phyloP scores from a whole-genome alignment of 2,888 invertebrate genomes.

The Pseudolycoriella hygida region DNA sequence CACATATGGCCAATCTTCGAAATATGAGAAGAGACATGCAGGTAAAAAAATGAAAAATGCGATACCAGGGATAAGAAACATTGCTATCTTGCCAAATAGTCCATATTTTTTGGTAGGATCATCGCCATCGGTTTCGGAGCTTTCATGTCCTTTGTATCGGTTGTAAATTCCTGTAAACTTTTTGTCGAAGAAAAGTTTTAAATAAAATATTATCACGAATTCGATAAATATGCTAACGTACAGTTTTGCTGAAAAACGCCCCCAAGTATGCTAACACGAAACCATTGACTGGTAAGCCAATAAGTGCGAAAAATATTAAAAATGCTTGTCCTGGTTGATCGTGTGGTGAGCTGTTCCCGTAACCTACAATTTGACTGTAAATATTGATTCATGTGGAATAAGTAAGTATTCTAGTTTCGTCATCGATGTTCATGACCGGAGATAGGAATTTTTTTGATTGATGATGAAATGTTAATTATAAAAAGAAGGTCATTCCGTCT shows the following conservation, averaged over 20 bases:
- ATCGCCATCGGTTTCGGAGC: too few relatives aligned
- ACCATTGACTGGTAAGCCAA: constrained; percentile 40
- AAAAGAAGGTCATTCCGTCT: too few relatives aligned
- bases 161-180: constrained; percentile 60
- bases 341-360: constrained; percentile 77
- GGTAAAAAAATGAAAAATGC: constrained; percentile 75
- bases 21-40: constrained; percentile 63
- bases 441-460: too few relatives aligned
- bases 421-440: too few relatives aligned
- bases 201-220: too few relatives aligned
- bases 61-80: constrained; percentile 79
- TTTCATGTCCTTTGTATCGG: constrained; percentile 55
- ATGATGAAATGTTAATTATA: too few relatives aligned
- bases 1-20: constrained; percentile 74
- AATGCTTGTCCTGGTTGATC: constrained; percentile 61
- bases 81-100: constrained; percentile 58
- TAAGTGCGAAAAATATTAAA: constrained; percentile 73
- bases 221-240: constrained; percentile 25
- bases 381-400: too few relatives aligned
- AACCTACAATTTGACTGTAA: constrained; percentile 45
- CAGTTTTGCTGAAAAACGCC: constrained; percentile 67
- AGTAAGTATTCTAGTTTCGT: too few relatives aligned
- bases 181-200: too few relatives aligned
- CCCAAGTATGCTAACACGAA: constrained; percentile 63
- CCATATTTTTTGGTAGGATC: constrained; percentile 46